These are phyloP conservation scores for Tetropium fuscum DNA, from an alignment of 2,888 invertebrate genomes.

Conservation along the genomic window DNA sequence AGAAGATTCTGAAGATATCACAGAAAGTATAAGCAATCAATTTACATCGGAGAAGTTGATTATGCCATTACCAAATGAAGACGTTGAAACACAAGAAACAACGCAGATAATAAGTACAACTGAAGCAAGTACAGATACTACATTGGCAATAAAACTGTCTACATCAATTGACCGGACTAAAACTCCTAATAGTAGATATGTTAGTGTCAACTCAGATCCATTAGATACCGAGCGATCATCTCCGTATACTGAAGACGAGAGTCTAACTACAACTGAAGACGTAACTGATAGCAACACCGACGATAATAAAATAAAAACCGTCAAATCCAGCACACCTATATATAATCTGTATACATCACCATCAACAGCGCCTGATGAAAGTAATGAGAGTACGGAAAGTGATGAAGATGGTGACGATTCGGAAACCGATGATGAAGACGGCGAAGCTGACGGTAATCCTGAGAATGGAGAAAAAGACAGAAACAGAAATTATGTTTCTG, in stretches of 20 bases:
- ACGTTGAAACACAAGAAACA: neutral
- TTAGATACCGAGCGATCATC: too few relatives aligned
- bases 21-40: too few relatives aligned
- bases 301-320: neutral
- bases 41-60: too few relatives aligned
- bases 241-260: too few relatives aligned
- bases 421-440: constrained; percentile 35
- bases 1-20: too few relatives aligned
- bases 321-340: neutral
- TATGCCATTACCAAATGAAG: too few relatives aligned
- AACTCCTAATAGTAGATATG: neutral
- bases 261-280: neutral
- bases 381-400: too few relatives aligned
- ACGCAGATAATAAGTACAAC: neutral
- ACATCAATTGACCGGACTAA: neutral
- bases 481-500: constrained; percentile 14
- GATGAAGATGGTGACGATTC: neutral
- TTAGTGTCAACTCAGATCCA: neutral
- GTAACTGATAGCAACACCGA: neutral
- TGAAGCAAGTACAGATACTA: neutral
- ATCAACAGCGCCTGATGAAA: neutral
- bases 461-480: constrained; percentile 10
- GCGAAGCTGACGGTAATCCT: constrained; percentile 25
- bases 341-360: neutral
- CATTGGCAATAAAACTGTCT: neutral